phyloP scores from a whole-genome alignment of 2,797 vertebrate genomes.

The Pseudocheirus occidentalis region DNA sequence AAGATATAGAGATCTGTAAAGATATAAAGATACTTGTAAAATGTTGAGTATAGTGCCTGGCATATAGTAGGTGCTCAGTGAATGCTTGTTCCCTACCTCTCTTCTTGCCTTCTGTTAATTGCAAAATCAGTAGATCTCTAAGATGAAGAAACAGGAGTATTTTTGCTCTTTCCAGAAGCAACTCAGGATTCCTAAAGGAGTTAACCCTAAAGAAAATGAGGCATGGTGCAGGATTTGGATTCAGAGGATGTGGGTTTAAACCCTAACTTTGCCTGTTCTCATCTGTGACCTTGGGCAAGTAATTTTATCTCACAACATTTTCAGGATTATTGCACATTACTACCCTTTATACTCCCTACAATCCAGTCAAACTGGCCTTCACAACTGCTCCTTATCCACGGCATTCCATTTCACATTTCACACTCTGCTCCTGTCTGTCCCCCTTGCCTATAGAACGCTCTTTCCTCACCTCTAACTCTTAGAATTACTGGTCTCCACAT shows the following conservation, averaged over 20 bases:
- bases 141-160: neutral
- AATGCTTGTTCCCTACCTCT: neutral
- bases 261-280: neutral
- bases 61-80: neutral
- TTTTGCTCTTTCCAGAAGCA: neutral
- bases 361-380: neutral
- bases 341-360: neutral
- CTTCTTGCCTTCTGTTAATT: neutral
- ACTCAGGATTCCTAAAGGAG: neutral
- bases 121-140: neutral
- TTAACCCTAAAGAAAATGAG: neutral
- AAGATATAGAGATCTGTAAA: too few relatives aligned
- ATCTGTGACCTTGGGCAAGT: neutral
- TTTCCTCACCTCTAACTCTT: neutral
- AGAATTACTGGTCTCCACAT: neutral
- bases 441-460: neutral
- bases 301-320: neutral
- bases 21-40: neutral
- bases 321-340: neutral
- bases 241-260: neutral
- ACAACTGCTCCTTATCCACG: neutral
- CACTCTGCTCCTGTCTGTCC: neutral
- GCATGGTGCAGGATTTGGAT: neutral
- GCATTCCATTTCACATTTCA: neutral
- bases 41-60: neutral